Conservation (phyloP, 2,113 vertebrate genomes). For the Ia io region DNA sequence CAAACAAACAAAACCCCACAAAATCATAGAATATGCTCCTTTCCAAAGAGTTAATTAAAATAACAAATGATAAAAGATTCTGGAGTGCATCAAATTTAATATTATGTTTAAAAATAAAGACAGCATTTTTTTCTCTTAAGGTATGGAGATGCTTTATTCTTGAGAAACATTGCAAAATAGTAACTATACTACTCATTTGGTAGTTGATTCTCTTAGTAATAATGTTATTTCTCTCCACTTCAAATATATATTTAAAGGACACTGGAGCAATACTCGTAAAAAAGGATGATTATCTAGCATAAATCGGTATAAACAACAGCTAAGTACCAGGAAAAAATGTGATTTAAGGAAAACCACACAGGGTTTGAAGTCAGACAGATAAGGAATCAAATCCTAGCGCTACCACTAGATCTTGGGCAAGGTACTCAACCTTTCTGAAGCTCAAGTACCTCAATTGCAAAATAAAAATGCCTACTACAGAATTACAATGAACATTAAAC, state of each 20-base stretch:
- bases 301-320: not conserved
- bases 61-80: constrained; percentile 5
- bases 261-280: not conserved
- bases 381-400: not conserved
- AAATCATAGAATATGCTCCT: not conserved
- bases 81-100: not conserved
- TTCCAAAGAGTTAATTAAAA: constrained; percentile 36
- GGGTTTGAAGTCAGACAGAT: not conserved
- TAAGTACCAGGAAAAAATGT: not conserved
- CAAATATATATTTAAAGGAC: not conserved
- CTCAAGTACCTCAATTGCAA: not conserved
- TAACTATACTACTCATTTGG: not conserved
- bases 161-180: not conserved
- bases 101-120: constrained; percentile 4
- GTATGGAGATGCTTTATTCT: constrained; percentile 4
- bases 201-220: not conserved
- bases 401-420: not conserved
- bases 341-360: not conserved
- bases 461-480: not conserved
- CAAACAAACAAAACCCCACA: constrained; percentile 27
- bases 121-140: not conserved
- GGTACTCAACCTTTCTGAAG: constrained; percentile 33
- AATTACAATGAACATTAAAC: constrained; percentile 26
- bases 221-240: not conserved
- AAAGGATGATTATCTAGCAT: not conserved